Evolutionary conservation across 2,888 invertebrate species (phyloP).

Genomic region (Lithophane semibrunnea): DNA sequence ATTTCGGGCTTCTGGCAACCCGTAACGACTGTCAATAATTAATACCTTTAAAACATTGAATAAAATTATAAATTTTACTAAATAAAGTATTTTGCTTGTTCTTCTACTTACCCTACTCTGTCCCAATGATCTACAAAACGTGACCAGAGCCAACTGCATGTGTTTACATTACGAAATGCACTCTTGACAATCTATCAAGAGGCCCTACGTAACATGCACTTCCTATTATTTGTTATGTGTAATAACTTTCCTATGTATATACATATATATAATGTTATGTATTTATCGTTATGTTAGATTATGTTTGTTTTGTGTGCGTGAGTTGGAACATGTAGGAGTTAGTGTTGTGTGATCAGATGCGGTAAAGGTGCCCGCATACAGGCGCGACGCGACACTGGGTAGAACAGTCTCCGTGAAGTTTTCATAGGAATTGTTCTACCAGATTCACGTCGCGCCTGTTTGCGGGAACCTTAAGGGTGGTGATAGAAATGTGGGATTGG

Average conservation of each 20-base stretch:
- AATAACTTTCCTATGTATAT: conserved; percentile 19
- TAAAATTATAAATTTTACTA: background rate
- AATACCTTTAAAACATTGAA: no score
- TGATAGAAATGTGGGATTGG: background rate
- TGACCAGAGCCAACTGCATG: conserved; percentile 35
- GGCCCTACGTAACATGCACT: conserved; percentile 37
- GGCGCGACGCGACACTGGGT: no score
- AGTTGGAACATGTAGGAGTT: conserved; percentile 17
- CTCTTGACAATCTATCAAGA: conserved; percentile 26
- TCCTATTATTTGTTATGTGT: conserved; percentile 49
- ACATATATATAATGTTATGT: background rate
- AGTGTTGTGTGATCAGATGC: background rate
- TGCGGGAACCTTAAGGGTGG: no score
- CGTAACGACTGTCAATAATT: no score
- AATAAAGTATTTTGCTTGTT: background rate
- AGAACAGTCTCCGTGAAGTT: no score
- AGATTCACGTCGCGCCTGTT: no score
- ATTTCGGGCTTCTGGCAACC: no score
- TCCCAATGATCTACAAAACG: conserved; percentile 39
- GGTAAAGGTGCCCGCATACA: background rate
- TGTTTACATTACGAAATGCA: conserved; percentile 36
- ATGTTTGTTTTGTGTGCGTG: conserved; percentile 29
- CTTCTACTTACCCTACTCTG: background rate
- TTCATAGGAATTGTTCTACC: no score
- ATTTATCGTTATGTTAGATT: conserved; percentile 24